Evolutionary conservation across 2,797 vertebrate genomes (phyloP).

Genomic region (Cirrhinus molitorella): DNA sequence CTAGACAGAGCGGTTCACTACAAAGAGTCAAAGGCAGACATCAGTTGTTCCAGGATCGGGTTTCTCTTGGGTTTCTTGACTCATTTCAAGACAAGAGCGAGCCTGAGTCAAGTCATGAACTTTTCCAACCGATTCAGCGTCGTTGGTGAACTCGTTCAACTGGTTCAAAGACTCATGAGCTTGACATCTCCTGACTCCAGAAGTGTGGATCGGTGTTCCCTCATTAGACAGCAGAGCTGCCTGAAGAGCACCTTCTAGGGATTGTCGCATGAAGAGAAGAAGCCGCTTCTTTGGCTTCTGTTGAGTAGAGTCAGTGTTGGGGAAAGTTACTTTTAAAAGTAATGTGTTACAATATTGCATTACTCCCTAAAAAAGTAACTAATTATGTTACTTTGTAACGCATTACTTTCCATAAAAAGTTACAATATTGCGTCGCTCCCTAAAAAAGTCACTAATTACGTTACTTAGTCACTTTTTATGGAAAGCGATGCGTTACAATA

Average conservation of each 20-base stretch:
- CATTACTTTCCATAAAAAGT: too few relatives aligned
- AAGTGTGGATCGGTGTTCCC: neutral
- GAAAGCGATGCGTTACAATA: too few relatives aligned
- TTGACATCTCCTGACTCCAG: too few relatives aligned
- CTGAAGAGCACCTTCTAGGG: neutral
- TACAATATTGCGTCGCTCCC: too few relatives aligned
- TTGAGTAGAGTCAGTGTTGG: too few relatives aligned
- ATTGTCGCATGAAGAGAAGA: conserved; percentile 8
- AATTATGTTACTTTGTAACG: too few relatives aligned
- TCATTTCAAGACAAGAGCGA: neutral
- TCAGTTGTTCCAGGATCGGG: neutral
- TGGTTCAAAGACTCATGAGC: neutral
- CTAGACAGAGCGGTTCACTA: neutral
- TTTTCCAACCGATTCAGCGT: neutral
- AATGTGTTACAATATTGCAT: too few relatives aligned
- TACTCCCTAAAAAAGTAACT: too few relatives aligned
- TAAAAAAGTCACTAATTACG: too few relatives aligned
- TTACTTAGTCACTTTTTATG: too few relatives aligned
- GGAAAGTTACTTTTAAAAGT: too few relatives aligned
- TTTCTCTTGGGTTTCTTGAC: neutral
- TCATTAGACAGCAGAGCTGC: neutral
- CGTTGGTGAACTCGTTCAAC: neutral
- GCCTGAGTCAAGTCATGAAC: neutral
- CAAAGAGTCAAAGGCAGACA: neutral
- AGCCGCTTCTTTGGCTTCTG: conserved; percentile 65